phyloP scores from a whole-genome alignment of 1,140 invertebrate species.

The Agrypnia vestita region DNA sequence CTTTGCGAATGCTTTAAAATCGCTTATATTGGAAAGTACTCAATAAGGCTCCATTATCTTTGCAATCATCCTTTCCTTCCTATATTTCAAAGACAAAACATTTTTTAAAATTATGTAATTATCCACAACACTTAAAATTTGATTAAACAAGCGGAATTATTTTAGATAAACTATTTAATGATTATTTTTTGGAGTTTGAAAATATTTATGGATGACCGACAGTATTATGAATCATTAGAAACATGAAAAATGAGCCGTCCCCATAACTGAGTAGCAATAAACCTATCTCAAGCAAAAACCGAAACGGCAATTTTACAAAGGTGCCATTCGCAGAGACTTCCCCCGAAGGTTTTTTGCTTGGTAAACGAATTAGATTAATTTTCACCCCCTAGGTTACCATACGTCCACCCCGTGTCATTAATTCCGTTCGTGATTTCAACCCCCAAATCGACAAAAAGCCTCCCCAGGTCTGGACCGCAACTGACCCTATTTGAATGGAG shows the following conservation, averaged over 20 bases:
- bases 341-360: slow-evolving; percentile 37
- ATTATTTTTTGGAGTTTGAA: too few relatives aligned
- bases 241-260: slow-evolving; percentile 21
- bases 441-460: slow-evolving; percentile 45
- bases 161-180: too few relatives aligned
- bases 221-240: slow-evolving; percentile 23
- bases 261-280: slow-evolving; percentile 12
- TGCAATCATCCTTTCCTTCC: too few relatives aligned
- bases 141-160: too few relatives aligned
- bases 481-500: slow-evolving; percentile 31
- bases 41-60: too few relatives aligned
- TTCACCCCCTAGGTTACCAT: slow-evolving; percentile 42
- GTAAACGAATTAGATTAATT: slow-evolving; percentile 46
- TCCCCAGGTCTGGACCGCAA: slow-evolving; percentile 4
- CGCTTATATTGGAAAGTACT: too few relatives aligned
- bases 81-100: too few relatives aligned
- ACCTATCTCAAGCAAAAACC: slow-evolving; percentile 31
- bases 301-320: neutral
- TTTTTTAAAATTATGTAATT: too few relatives aligned
- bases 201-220: slow-evolving; percentile 12
- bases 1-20: too few relatives aligned
- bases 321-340: slow-evolving; percentile 39
- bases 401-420: slow-evolving; percentile 45
- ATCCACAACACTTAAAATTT: too few relatives aligned
- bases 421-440: slow-evolving; percentile 46